A percentile compares a stretch with the other conserved stretches of the same genome.
Evolutionary conservation across 1,140 invertebrate species (phyloP).

Genomic region (Onthophagus taurus): DNA sequence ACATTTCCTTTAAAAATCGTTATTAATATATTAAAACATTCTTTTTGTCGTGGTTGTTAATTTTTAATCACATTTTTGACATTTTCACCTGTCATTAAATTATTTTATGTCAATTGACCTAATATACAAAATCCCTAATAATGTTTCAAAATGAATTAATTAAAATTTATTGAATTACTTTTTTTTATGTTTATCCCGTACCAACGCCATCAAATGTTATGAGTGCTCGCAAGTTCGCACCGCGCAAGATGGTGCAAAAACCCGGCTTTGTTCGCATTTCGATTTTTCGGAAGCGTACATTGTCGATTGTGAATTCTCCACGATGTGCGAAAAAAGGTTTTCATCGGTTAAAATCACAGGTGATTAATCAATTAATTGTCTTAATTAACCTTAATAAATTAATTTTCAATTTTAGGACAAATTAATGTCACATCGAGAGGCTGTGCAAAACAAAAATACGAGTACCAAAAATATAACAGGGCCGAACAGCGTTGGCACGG

Average conservation of each 20-base stretch:
- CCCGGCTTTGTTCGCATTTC: slow-evolving; percentile 58
- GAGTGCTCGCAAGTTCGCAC: slow-evolving; percentile 52
- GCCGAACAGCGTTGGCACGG: slow-evolving; percentile 48
- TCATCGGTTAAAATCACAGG: slow-evolving; percentile 24
- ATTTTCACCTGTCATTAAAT: no score
- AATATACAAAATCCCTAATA: no score
- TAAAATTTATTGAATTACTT: no score
- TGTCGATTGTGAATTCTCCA: slow-evolving; percentile 66
- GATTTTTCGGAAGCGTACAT: slow-evolving; percentile 55
- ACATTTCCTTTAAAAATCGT: no score
- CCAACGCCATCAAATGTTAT: slow-evolving; percentile 46
- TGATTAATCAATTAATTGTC: slow-evolving; percentile 9
- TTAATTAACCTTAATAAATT: not conserved
- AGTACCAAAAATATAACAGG: slow-evolving; percentile 44
- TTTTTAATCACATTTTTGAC: no score
- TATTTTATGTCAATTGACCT: no score
- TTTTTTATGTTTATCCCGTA: slow-evolving; percentile 26
- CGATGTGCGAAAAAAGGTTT: slow-evolving; percentile 68
- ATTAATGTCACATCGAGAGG: slow-evolving; percentile 45
- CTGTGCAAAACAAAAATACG: slow-evolving; percentile 62
- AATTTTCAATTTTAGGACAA: not conserved
- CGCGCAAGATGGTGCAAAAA: slow-evolving; percentile 42
- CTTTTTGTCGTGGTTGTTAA: no score
- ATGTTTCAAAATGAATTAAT: no score
- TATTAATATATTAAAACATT: no score